phyloP scores from a whole-genome alignment of 2,888 invertebrate species.

The Acanthacorydalis orientalis region DNA sequence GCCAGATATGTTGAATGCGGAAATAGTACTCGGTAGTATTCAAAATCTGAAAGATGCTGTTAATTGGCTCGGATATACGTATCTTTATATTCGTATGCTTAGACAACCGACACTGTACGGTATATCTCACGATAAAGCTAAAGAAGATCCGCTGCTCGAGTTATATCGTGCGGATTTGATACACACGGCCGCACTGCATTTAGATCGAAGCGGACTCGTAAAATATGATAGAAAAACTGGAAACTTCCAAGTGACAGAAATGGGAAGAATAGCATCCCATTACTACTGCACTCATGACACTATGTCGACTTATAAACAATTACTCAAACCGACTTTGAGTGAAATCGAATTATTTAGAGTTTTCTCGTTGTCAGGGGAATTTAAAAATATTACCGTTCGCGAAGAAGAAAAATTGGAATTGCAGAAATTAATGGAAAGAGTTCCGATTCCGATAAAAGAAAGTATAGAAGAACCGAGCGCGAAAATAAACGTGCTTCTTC shows the following conservation, averaged over 20 bases:
- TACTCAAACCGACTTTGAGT: slow-evolving; percentile 87
- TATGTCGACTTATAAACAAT: slow-evolving; percentile 91
- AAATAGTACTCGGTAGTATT: slow-evolving; percentile 90
- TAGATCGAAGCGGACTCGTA: slow-evolving; percentile 88
- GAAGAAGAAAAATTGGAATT: slow-evolving; percentile 96
- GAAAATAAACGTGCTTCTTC: slow-evolving; percentile 87
- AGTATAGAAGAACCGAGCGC: slow-evolving; percentile 96
- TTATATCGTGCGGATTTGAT: slow-evolving; percentile 84
- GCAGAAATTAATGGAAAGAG: slow-evolving; percentile 84
- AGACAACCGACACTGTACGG: slow-evolving; percentile 81
- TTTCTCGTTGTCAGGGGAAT: slow-evolving; percentile 96
- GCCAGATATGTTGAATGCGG: slow-evolving; percentile 95
- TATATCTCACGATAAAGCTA: slow-evolving; percentile 58
- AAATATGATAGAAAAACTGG: slow-evolving; percentile 94
- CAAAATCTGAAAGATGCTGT: slow-evolving; percentile 76
- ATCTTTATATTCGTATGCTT: slow-evolving; percentile 90
- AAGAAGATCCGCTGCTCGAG: slow-evolving; percentile 74
- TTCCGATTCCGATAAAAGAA: slow-evolving; percentile 98
- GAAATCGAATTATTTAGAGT: slow-evolving; percentile 96
- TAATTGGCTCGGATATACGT: slow-evolving; percentile 91
- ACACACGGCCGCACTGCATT: slow-evolving; percentile 79
- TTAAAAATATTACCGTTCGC: slow-evolving; percentile 78
- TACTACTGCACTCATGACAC: slow-evolving; percentile 97
- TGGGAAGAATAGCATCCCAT: slow-evolving; percentile 95
- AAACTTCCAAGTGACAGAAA: slow-evolving; percentile 73